These are phyloP conservation scores for Mellivora capensis DNA, from an alignment of 2,113 vertebrate genomes.

Conservation along the genomic window DNA sequence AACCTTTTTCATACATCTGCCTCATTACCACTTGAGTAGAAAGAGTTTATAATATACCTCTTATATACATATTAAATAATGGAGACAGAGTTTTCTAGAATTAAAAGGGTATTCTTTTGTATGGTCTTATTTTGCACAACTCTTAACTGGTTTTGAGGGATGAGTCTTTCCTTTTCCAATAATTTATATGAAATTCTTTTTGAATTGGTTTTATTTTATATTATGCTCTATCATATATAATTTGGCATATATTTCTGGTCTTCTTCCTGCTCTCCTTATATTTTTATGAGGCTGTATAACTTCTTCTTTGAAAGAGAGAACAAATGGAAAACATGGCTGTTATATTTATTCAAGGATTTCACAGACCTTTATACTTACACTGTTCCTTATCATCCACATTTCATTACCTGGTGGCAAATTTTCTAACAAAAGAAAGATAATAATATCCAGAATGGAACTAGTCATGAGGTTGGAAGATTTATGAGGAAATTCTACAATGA, in stretches of 20 bases:
- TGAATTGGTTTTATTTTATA: constrained; percentile 46
- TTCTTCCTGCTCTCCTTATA: background rate
- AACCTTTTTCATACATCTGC: background rate
- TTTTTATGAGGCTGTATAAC: constrained; percentile 42
- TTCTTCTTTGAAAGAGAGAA: constrained; percentile 19
- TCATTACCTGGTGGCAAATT: constrained; percentile 36
- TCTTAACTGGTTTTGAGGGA: constrained; percentile 14
- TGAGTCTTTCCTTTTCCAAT: background rate
- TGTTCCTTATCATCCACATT: constrained; percentile 29
- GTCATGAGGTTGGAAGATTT: constrained; percentile 16
- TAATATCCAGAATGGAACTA: constrained; percentile 11
- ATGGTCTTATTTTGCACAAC: background rate
- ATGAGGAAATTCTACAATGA: background rate
- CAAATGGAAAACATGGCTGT: constrained; percentile 38
- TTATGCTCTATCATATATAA: constrained; percentile 3
- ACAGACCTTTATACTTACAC: background rate
- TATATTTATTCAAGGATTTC: constrained; percentile 52
- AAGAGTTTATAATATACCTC: background rate
- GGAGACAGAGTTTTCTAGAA: background rate
- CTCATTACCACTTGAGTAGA: background rate
- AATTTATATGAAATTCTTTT: constrained; percentile 37
- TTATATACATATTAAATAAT: constrained; percentile 1
- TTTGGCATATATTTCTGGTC: constrained; percentile 19
- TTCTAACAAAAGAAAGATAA: constrained; percentile 16
- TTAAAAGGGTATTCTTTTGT: background rate